Percentiles rank a stretch among this genome's conserved stretches.
Conservation (phyloP, 2,113 vertebrate genomes). For the Geococcyx californianus region DNA sequence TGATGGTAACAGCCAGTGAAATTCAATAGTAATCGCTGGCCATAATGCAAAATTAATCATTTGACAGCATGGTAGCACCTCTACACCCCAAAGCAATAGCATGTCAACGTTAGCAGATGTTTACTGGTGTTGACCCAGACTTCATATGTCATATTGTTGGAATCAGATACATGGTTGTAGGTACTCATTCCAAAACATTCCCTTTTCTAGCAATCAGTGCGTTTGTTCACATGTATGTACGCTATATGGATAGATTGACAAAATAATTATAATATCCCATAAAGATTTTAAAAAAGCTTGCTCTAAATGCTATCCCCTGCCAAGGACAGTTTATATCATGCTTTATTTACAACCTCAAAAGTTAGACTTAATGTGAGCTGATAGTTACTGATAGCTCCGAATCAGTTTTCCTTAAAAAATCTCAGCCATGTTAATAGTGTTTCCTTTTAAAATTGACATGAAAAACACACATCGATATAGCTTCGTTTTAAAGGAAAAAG, state of each 20-base stretch:
- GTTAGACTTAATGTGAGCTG: background rate
- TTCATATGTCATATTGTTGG: fast-evolving
- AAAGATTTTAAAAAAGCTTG: background rate
- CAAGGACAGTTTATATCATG: background rate
- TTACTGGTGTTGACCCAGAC: background rate
- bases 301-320: background rate
- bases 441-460: background rate
- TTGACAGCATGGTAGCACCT: background rate
- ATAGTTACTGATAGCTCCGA: background rate
- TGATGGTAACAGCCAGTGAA: background rate
- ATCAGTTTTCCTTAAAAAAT: background rate
- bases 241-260: background rate
- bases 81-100: background rate
- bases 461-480: background rate
- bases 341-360: background rate
- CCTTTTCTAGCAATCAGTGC: background rate
- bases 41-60: background rate
- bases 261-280: background rate
- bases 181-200: background rate
- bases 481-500: background rate
- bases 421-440: background rate
- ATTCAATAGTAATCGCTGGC: background rate
- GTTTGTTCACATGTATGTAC: fast-evolving
- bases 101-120: background rate
- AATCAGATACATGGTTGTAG: background rate